Base-by-base conservation (phyloP, 1,140 invertebrate genomes). In the Drosophila bifasciata region DNA sequence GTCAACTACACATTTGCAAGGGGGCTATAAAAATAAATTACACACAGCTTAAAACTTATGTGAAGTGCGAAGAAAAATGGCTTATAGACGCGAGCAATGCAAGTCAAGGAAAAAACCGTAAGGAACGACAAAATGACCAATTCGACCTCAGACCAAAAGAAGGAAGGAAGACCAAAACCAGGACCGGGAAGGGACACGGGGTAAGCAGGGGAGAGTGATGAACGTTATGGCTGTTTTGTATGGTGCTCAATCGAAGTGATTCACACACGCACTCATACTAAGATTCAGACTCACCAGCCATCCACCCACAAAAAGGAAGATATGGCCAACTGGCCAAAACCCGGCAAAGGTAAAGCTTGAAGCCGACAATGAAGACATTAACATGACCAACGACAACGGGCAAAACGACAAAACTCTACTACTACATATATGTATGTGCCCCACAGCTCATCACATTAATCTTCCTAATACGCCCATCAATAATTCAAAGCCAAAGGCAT, bases 391-490 rank as follows among this genome's bases (percentile, higher is more conserved):
- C 80, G 80, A 85, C 64, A 70, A 76, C 70, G 50, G 73, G n/a
- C n/a, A n/a, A 61, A 72, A 76, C 83, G 83, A 86, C 81, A 81
- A 86, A 78, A 78, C 83, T 83, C 74, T 67, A n/a, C n/a, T n/a
- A n/a, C n/a, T n/a, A n/a, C n/a, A n/a, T n/a, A n/a, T n/a, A n/a
- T n/a, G n/a, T n/a, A 49, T 50, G 48, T 71, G 74, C 70, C 79
- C 75, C 78, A 67, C 58, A 69, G 75, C 83, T 88, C 83, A 88
- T 88, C 83, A 88, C 83, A 88, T 88, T 88, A 88, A 88, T 88
- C 83, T 88, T 88, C 84, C 79, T 88, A 88, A 88, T 88, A 88
- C 83, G 83, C 83, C 83, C 83, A 88, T 88, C 83, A 88, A 88
- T 88, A 88, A 88, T 88, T 88, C 83, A 88, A 88, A 88, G 84